phyloP scores from a whole-genome alignment of 2,113 vertebrate species.

The Pomatostomus ruficeps region DNA sequence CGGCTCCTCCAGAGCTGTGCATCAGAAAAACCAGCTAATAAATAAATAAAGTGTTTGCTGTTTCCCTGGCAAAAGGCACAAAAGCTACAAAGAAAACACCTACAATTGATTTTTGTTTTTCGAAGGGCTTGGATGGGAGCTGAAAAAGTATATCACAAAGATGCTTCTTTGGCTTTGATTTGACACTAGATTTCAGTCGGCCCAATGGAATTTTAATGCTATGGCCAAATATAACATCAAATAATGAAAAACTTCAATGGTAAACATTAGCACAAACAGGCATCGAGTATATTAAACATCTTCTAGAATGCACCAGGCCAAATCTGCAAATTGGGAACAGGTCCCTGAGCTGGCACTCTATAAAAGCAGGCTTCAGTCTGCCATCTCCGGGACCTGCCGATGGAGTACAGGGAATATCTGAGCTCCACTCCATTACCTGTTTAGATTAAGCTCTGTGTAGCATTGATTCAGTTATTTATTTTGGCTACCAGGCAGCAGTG shows the following conservation, averaged over 20 bases:
- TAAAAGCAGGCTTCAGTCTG: conserved; percentile 63
- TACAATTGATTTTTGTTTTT: background rate
- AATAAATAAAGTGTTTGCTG: background rate
- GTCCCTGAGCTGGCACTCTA: conserved; percentile 65
- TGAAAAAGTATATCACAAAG: conserved; percentile 58
- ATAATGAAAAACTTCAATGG: conserved; percentile 74
- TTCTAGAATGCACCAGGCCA: conserved; percentile 57
- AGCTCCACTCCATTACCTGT: background rate
- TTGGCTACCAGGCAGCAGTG: background rate
- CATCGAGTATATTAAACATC: conserved; percentile 66
- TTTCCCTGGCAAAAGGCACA: conserved; percentile 27
- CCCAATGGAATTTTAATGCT: conserved; percentile 50
- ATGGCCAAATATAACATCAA: conserved; percentile 74
- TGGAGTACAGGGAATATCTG: conserved; percentile 39
- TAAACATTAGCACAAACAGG: conserved; percentile 71
- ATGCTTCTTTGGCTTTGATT: conserved; percentile 58
- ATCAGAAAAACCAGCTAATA: background rate
- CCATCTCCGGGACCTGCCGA: conserved; percentile 49
- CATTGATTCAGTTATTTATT: conserved; percentile 55
- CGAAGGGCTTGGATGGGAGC: conserved; percentile 2
- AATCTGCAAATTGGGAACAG: conserved; percentile 73
- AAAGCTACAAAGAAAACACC: conserved; percentile 29
- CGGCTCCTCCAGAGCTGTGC: background rate
- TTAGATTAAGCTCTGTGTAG: conserved; percentile 52
- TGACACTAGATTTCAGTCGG: conserved; percentile 50